These are phyloP conservation scores for Urophycis tenuis DNA, from an alignment of 2,797 vertebrate genomes.

Conservation along the genomic window DNA sequence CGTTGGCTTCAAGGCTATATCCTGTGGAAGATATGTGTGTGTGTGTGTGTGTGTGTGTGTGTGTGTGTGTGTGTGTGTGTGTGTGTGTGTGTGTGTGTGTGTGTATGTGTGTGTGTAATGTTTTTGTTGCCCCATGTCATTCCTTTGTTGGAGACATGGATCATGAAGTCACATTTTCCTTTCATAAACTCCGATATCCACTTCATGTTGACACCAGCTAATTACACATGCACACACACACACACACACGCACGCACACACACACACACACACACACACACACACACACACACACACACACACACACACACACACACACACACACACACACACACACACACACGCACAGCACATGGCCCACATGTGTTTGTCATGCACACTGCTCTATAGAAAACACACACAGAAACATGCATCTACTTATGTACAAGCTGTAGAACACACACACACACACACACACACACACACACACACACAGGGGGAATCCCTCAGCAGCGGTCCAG, in stretches of 20 bases:
- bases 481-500: not conserved
- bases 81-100: not conserved
- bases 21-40: not conserved
- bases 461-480: not conserved
- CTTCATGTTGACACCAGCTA: not conserved
- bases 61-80: conserved; percentile 2
- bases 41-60: not conserved
- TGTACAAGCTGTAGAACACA: no score
- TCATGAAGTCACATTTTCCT: conserved; percentile 1
- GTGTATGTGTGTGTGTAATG: no score
- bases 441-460: no score
- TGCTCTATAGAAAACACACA: not conserved
- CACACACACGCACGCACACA: no score
- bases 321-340: not conserved
- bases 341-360: not conserved
- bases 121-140: not conserved
- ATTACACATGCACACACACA: not conserved
- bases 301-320: not conserved
- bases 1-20: not conserved
- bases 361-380: not conserved
- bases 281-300: no score
- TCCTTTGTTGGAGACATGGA: not conserved
- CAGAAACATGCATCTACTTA: not conserved
- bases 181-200: not conserved
- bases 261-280: no score